phyloP scores from a whole-genome alignment of 1,140 invertebrate genomes.

The Hirudo medicinalis region DNA sequence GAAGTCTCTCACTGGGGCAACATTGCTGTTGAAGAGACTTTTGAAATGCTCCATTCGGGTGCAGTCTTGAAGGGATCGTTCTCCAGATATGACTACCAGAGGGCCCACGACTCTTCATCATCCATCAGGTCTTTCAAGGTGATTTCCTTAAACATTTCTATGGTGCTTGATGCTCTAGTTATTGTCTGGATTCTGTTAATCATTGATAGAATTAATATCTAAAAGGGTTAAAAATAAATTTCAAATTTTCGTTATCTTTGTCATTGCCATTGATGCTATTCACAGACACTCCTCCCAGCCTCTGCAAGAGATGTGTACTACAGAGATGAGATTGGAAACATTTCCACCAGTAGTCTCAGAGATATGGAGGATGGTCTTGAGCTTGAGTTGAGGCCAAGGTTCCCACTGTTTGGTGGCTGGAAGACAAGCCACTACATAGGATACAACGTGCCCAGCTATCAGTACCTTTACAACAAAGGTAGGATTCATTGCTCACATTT shows the following conservation, averaged over 20 bases:
- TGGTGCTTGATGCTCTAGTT: neutral
- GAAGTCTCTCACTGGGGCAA: constrained; percentile 99
- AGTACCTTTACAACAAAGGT: constrained; percentile 74
- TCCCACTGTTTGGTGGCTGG: constrained; percentile 97
- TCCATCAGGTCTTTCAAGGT: constrained; percentile 79
- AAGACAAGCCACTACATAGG: constrained; percentile 90
- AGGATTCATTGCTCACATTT: constrained; percentile 31
- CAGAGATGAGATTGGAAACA: constrained; percentile 96
- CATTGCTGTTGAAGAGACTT: constrained; percentile 85
- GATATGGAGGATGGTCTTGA: constrained; percentile 79
- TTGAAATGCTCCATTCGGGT: constrained; percentile 81
- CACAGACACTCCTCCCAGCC: constrained; percentile 69
- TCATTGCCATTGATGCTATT: constrained; percentile 23
- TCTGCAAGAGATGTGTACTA: constrained; percentile 82
- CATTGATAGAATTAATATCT: neutral
- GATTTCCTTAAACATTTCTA: constrained; percentile 19
- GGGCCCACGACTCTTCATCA: constrained; percentile 67
- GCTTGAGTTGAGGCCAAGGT: constrained; percentile 80
- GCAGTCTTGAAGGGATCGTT: constrained; percentile 87
- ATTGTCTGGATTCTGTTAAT: neutral
- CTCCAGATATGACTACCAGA: constrained; percentile 84
- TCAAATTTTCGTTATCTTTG: neutral
- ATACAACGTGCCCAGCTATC: constrained; percentile 92
- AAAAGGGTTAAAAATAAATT: neutral
- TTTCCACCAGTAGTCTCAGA: constrained; percentile 87